Conservation (phyloP, 2,888 invertebrate species). For the Dasypogon diadema region DNA sequence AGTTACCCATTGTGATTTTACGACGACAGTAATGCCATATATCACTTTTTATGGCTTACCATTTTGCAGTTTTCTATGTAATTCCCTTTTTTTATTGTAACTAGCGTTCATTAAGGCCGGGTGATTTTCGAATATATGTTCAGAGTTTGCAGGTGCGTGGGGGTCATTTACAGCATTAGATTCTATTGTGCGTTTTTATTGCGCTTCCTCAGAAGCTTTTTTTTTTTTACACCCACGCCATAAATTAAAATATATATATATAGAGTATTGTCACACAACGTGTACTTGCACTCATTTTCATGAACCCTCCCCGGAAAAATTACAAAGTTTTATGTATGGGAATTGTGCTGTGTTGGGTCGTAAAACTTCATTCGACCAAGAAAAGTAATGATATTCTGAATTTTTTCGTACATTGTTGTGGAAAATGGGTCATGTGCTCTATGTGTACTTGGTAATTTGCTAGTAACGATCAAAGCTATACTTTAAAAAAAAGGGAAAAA, state of each 20-base stretch:
- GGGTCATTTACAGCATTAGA: not conserved
- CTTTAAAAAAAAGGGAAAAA: not conserved
- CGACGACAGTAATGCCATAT: not conserved
- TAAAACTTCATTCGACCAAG: conserved; percentile 1
- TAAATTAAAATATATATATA: too few relatives aligned
- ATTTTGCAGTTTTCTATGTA: not conserved
- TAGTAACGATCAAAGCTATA: not conserved
- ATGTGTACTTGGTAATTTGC: not conserved
- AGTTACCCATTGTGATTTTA: conserved; percentile 15
- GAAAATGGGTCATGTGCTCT: conserved; percentile 2
- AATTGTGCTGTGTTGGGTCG: not conserved
- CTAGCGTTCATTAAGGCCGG: not conserved
- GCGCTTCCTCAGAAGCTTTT: not conserved
- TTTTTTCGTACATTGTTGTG: not conserved
- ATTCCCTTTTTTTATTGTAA: not conserved
- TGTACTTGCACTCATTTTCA: not conserved
- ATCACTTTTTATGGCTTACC: not conserved
- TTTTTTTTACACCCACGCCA: not conserved
- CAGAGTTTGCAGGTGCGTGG: not conserved
- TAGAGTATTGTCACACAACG: not conserved
- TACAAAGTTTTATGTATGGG: not conserved
- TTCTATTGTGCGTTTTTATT: not conserved
- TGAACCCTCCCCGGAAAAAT: not conserved
- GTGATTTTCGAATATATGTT: not conserved
- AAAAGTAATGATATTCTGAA: not conserved